Evolutionary conservation across 2,113 vertebrate species (phyloP), one percentile per base, ranked within the genome.

Genomic region (Actenoides hombroni): DNA sequence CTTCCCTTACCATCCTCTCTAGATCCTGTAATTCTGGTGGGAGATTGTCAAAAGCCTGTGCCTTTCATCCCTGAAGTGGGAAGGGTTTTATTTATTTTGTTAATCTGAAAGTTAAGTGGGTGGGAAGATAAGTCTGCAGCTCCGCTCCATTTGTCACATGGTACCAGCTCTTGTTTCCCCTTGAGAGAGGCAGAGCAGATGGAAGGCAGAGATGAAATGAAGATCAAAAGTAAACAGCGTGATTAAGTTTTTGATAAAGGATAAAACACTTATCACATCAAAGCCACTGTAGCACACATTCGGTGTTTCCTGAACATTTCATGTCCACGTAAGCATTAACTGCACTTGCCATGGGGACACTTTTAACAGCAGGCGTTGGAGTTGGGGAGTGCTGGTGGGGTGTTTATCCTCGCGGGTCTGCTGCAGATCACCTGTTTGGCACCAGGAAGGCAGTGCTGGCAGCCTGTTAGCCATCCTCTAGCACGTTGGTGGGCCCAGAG

Each of bases 181-280:
- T 87, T 33, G 92, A 92, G 95, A 96, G 88, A 88, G 74, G 70
- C 80, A 83, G 56, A 95, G 81, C 96, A 96, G 96, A 95, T 96
- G 95, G 95, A 86, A 96, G 68, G 94, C 83, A 84, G 69, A 96
- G 94, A 96, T 94, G 94, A 96, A 96, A 95, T 92, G 86, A 59
- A 95, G 88, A 97, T 97, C 94, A 96, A 94, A 97, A 95, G 86
- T 97, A 94, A 97, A 96, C 90, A 96, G 69, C 17, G 4, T 29
- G 90, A 95, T 96, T 88, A 86, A 83, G 80, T 67, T 96, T 93
- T 94, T 97, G 96, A 97, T 96, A 96, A 88, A 89, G 91, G 95
- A 96, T 95, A 94, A 95, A 97, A 76, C 90, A 89, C 83, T 96
- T 96, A 96, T 75, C 86, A 87, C 90, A 92, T 96, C 94, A 97